Percentiles rank a stretch among this genome's conserved stretches.
These are phyloP conservation scores for Scaptomyza parva DNA, from an alignment of 2,888 invertebrate species.

Conservation along the genomic window DNA sequence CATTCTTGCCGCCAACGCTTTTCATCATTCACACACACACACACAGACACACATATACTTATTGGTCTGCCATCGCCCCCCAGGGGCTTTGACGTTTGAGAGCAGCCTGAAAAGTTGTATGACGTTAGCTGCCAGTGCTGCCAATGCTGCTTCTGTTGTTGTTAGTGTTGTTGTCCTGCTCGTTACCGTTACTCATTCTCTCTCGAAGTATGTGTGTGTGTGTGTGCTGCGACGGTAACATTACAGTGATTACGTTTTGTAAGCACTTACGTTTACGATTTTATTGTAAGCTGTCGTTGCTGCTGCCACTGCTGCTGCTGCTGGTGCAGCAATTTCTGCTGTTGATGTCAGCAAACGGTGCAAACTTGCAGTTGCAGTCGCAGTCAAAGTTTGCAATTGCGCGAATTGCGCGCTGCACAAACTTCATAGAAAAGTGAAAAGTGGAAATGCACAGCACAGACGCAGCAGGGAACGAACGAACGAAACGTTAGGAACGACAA, in stretches of 20 bases:
- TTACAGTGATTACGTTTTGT: constrained; percentile 79
- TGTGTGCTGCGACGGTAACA: constrained; percentile 55
- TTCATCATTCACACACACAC: constrained; percentile 51
- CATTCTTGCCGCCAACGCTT: constrained; percentile 50
- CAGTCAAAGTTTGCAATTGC: constrained; percentile 64
- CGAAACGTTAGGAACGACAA: constrained; percentile 32
- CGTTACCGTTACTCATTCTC: constrained; percentile 35
- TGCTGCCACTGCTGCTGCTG: constrained; percentile 5
- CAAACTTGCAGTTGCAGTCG: constrained; percentile 25
- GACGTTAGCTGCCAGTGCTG: constrained; percentile 46
- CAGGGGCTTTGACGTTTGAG: constrained; percentile 63
- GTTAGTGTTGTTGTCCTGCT: constrained; percentile 27
- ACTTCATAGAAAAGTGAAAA: constrained; percentile 50
- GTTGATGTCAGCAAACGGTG: constrained; percentile 37
- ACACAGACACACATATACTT: constrained; percentile 41
- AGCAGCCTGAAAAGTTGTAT: constrained; percentile 63
- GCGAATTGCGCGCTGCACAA: constrained; percentile 61
- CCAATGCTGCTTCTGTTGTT: background rate
- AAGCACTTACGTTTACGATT: constrained; percentile 71
- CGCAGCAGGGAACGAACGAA: constrained; percentile 34
- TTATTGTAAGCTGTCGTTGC: constrained; percentile 61
- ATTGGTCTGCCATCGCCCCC: constrained; percentile 39
- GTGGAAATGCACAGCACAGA: constrained; percentile 58
- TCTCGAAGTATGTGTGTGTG: too few relatives aligned
- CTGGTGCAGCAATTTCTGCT: constrained; percentile 4